These are phyloP conservation scores for Garra rufa DNA, from an alignment of 2,113 vertebrate genomes.

Conservation along the genomic window DNA sequence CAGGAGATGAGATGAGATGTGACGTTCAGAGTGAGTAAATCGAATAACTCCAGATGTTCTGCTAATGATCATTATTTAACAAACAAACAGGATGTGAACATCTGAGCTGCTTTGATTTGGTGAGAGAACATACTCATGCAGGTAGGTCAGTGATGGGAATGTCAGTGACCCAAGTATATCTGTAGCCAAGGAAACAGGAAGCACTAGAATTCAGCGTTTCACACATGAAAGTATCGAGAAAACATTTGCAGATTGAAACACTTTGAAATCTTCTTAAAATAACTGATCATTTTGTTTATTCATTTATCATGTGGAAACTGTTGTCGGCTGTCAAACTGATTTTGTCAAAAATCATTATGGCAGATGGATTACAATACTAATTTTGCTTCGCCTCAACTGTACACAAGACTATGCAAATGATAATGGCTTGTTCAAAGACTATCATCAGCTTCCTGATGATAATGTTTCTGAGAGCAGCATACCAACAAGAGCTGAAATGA, in stretches of 20 bases:
- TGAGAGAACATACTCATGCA: neutral
- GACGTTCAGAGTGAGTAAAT: neutral
- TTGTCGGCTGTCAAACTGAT: neutral
- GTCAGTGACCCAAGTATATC: conserved; percentile 1
- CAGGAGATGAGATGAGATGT: neutral
- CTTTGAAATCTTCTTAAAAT: neutral
- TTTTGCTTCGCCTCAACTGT: neutral
- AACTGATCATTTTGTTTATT: conserved; percentile 17
- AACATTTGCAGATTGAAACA: neutral
- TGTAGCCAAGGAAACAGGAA: conserved; percentile 37
- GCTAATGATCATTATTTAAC: conserved; percentile 1
- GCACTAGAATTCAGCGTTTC: conserved; percentile 17
- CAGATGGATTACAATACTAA: neutral
- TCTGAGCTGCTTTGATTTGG: neutral
- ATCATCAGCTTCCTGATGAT: conserved; percentile 4
- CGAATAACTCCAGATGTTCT: neutral
- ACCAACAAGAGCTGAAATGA: neutral
- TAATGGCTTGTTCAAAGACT: neutral
- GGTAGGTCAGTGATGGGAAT: neutral
- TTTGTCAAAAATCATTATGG: neutral
- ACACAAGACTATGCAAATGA: neutral
- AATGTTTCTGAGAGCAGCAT: neutral
- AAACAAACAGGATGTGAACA: neutral
- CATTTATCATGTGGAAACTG: neutral
- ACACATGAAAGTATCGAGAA: neutral